phyloP scores from a whole-genome alignment of 2,113 vertebrate genomes.

The Entomyzon cyanotis region DNA sequence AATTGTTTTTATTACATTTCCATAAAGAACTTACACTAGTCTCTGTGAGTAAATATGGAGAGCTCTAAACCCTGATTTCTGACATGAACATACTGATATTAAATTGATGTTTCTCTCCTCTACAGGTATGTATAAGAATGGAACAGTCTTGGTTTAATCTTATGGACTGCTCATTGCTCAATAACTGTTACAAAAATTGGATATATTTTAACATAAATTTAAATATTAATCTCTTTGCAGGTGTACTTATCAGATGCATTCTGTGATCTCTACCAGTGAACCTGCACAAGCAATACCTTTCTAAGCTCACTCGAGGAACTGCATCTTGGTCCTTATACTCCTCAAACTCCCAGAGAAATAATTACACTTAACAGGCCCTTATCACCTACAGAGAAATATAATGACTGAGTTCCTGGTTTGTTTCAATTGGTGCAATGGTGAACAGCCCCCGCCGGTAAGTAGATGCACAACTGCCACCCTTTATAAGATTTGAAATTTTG shows the following conservation, averaged over 20 bases:
- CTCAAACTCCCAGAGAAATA: neutral
- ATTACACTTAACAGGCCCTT: neutral
- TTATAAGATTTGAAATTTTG: neutral
- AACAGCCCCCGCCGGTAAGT: conserved; percentile 89
- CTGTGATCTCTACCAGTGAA: neutral
- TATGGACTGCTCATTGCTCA: neutral
- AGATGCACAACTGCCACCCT: neutral
- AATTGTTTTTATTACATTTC: neutral
- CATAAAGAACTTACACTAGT: neutral
- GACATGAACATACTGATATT: neutral
- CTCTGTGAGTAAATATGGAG: neutral
- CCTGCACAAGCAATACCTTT: neutral
- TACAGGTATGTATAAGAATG: neutral
- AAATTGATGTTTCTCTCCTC: neutral
- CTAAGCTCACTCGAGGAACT: neutral
- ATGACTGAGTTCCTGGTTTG: conserved; percentile 85
- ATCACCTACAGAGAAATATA: conserved; percentile 1
- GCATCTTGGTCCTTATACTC: neutral
- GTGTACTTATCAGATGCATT: neutral
- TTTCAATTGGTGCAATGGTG: conserved; percentile 77
- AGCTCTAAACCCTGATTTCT: neutral
- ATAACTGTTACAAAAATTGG: neutral
- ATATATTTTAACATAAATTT: neutral
- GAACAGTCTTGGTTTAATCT: neutral
- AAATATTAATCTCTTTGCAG: conserved; percentile 4